Evolutionary conservation across 2,797 vertebrate species (phyloP).

Genomic region (Chelon labrosus): DNA sequence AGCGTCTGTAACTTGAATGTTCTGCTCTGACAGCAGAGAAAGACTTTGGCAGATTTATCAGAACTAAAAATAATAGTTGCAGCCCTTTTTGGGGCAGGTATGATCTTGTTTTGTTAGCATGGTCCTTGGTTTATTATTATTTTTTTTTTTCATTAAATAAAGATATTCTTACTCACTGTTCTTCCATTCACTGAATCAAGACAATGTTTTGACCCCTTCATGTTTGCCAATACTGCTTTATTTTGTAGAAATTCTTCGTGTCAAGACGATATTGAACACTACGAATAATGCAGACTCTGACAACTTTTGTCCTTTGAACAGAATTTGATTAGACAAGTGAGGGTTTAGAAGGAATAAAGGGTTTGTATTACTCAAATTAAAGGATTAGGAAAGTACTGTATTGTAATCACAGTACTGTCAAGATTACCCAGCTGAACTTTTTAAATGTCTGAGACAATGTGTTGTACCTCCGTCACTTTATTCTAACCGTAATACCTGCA

Average conservation of each 20-base stretch:
- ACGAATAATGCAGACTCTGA: too few species aligned
- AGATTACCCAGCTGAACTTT: slow-evolving; percentile 5
- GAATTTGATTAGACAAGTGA: background rate
- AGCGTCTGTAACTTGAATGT: background rate
- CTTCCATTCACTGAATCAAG: background rate
- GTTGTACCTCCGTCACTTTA: background rate
- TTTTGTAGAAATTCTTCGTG: background rate
- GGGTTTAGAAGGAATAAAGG: background rate
- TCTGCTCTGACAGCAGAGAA: background rate
- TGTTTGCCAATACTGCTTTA: background rate
- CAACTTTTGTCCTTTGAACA: background rate
- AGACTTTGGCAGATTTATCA: slow-evolving; percentile 14
- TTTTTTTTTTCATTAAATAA: background rate
- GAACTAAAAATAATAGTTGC: slow-evolving; percentile 4
- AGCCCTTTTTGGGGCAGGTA: background rate
- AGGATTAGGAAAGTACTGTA: background rate
- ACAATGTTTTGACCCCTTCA: background rate
- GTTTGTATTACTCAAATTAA: background rate
- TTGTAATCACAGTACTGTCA: background rate
- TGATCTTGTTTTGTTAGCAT: background rate
- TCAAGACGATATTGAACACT: too few species aligned
- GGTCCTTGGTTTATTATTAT: background rate
- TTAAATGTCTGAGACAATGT: background rate
- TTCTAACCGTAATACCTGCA: background rate
- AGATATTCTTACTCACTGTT: background rate